Base-by-base conservation (phyloP, 2,113 vertebrate genomes). In the Passer montanus region DNA sequence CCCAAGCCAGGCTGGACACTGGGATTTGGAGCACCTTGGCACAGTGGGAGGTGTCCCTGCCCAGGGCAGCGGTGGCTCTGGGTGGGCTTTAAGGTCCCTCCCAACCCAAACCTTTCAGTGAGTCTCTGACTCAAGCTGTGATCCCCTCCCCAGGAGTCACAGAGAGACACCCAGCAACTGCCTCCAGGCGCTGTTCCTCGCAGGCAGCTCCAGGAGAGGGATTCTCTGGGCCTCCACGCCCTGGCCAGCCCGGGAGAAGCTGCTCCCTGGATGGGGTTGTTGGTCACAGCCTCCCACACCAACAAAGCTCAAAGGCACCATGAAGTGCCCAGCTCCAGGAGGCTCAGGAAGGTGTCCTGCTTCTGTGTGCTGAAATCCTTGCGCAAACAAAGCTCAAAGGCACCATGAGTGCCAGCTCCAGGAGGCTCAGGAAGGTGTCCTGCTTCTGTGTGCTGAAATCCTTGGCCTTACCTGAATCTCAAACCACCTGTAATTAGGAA, bases 71-170 rank as follows among this genome's bases (percentile, higher is more conserved):
- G 11, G 3, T 33, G 28, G 15, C 4, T 7, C 6, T 12, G 59
- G 30, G 3, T 35, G 58, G 0, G 23, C 5, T 72, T 20, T 55
- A 1, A 41, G 3, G 11, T 35, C 10, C 26, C 11, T 79, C 2
- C 47, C 66, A 10, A 31, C 12, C 14, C 39, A 33, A 39, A 8
- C 11, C 35, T 31, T 26, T 13, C 23, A 7, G 12, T 18, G 35
- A 22, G 7, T 26, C 19, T 49, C 26, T 26, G n/a, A 26, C 4
- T 31, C 1, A 0, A 10, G 58, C 60, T 67, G 11, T 7, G 13
- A n/a, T 13, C 24, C 50, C 15, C 17, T 6, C 46, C 14, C 39
- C 59, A 10, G 53, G 26, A 70, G 27, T 22, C 7, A 3, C 2
- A 18, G 18, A 53, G 24, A 47, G 46, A 49, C 63, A 67, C 3